These are phyloP conservation scores for Lepilemur ruficaudatus DNA, from an alignment of 2,797 vertebrate species.

Conservation along the genomic window DNA sequence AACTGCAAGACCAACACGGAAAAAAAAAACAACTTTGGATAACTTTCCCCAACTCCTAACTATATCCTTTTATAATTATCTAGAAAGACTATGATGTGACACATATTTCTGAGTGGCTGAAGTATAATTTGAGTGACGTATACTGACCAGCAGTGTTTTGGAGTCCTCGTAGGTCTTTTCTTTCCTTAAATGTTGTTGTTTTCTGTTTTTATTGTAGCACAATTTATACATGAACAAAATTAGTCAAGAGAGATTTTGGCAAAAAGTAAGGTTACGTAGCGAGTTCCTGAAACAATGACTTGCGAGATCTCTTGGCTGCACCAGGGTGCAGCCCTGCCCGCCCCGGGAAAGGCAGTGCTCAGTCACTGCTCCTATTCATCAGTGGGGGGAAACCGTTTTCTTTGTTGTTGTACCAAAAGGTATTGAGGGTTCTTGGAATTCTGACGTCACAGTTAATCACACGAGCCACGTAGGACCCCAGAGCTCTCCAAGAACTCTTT, in stretches of 20 bases:
- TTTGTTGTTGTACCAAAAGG: fast-evolving
- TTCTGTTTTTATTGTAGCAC: background rate
- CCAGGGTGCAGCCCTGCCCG: no score
- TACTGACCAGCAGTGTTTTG: no score
- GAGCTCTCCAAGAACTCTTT: background rate
- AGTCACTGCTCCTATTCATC: background rate
- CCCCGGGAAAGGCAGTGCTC: fast-evolving
- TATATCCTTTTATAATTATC: background rate
- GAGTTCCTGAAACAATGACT: background rate
- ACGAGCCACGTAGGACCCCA: fast-evolving
- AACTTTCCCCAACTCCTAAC: background rate
- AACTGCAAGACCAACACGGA: background rate
- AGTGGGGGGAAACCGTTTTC: background rate
- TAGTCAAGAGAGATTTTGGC: background rate
- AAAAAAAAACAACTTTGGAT: background rate
- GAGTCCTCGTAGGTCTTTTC: background rate
- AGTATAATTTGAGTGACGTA: fast-evolving
- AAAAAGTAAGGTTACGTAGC: fast-evolving
- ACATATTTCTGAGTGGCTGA: fast-evolving
- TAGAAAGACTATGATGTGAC: background rate
- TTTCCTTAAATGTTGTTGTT: background rate
- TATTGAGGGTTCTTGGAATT: background rate
- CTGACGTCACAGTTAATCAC: background rate
- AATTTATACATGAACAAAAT: background rate
- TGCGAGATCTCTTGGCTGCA: background rate